Conservation (phyloP, 1,140 invertebrate genomes). For the Lerema accius region DNA sequence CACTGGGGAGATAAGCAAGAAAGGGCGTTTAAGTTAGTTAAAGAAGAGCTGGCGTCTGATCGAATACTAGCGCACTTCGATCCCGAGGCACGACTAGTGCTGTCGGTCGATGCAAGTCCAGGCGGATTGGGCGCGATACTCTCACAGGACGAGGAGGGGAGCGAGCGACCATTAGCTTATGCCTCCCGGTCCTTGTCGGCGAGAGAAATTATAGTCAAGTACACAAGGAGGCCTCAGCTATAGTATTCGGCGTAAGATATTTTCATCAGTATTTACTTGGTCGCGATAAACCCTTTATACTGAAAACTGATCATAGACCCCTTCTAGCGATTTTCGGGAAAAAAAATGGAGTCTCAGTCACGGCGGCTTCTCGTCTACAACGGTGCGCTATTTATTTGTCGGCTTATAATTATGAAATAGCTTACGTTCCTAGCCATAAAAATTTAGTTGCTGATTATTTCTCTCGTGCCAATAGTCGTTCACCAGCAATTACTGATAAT, state of each 20-base stretch:
- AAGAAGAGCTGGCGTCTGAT: conserved; percentile 25
- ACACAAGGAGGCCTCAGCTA: conserved; percentile 51
- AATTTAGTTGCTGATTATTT: conserved; percentile 38
- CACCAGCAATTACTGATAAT: not conserved
- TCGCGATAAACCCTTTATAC: conserved; percentile 38
- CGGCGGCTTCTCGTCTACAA: conserved; percentile 37
- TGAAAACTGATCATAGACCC: conserved; percentile 42
- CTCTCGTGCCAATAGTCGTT: conserved; percentile 8
- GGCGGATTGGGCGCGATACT: not conserved
- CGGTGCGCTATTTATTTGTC: conserved; percentile 33
- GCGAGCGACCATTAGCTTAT: not conserved
- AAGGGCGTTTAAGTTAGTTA: conserved; percentile 14
- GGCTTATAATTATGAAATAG: conserved; percentile 41
- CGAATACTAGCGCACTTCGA: conserved; percentile 33
- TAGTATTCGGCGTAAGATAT: conserved; percentile 71
- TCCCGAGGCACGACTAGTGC: conserved; percentile 14
- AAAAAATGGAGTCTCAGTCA: conserved; percentile 38
- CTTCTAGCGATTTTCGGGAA: conserved; percentile 40
- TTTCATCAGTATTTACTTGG: conserved; percentile 75
- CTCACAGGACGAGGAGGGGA: not conserved
- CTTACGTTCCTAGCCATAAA: conserved; percentile 33
- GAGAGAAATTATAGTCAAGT: not conserved
- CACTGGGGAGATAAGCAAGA: conserved; percentile 16
- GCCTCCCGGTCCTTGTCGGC: not conserved
- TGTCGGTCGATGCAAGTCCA: conserved; percentile 29